Evolutionary conservation across 2,113 vertebrate genomes (phyloP), one percentile per base, ranked within the genome.

Genomic region (Chaenogobius annularis): DNA sequence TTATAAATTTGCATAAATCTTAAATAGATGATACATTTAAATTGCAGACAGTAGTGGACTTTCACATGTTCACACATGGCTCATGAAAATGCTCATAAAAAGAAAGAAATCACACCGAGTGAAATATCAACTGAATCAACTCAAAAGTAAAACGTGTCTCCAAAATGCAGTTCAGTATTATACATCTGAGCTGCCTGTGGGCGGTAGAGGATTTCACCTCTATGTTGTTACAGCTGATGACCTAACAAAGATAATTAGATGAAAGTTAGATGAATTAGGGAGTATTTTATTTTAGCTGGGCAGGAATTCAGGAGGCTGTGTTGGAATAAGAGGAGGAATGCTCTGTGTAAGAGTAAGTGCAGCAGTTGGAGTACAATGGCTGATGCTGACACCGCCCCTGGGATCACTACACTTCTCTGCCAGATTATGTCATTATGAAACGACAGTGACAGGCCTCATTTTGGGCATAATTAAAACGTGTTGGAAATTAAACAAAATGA

Each of bases 231-330:
- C 50, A 59, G 82, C 78, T 85, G 86, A 81, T 85, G 85, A 55
- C 14, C 40, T 48, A 6, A 43, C 68, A 26, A 77, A 66, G 68
- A 78, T 75, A 81, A 82, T 73, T 35, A 37, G 72, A n/a, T n/a
- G n/a, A 75, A 75, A 44, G 52, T 40, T 3, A 72, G 64, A 72
- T 71, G 48, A 66, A 52, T 65, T 65, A 70, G 65, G 85, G 85
- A 87, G 83, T 88, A 72, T 89, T 91, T 88, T 58, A 68, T 91
- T 88, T 46, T 69, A 80, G 74, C 84, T 80, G 76, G 62, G 67
- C 69, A 83, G 88, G 91, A 92, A 91, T 92, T 88, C 87, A 85
- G 88, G 81, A 85, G 87, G 83, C 68, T 73, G 76, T 88, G 88
- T 90, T 90, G 89, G 68, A 88, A 83, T 70, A 79, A 75, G 79